Evolutionary conservation across 1,140 invertebrate species (phyloP).

Genomic region (Drosophila serrata): DNA sequence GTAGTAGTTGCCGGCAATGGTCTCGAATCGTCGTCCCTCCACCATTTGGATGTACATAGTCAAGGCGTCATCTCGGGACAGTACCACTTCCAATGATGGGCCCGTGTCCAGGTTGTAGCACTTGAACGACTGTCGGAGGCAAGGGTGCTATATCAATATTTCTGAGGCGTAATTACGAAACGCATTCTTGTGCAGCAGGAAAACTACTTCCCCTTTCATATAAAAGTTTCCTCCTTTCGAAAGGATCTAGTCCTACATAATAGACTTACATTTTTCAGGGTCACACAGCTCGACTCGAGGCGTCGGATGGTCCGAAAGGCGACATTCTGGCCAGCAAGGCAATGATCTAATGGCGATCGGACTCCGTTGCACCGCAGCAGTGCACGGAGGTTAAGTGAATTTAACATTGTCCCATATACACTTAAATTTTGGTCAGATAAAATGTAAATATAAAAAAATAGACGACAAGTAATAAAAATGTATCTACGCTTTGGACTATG

Average conservation of each 20-base stretch:
- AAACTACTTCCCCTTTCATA: neutral
- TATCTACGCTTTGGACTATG: neutral
- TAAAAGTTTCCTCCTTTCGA: neutral
- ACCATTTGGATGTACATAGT: constrained; percentile 89
- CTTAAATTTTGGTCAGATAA: neutral
- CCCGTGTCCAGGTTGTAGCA: constrained; percentile 94
- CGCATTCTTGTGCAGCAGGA: neutral
- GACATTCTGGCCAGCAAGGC: too few relatives aligned
- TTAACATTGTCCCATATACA: constrained; percentile 15
- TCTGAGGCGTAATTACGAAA: neutral
- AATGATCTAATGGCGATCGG: too few relatives aligned
- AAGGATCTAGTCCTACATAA: too few relatives aligned
- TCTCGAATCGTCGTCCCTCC: constrained; percentile 90
- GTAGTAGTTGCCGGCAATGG: constrained; percentile 90
- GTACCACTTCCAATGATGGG: constrained; percentile 88
- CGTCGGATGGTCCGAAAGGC: neutral
- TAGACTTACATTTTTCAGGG: constrained; percentile 65
- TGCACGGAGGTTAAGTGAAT: neutral
- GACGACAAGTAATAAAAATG: neutral
- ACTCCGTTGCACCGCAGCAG: neutral
- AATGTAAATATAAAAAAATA: neutral
- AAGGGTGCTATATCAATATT: neutral
- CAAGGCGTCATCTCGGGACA: constrained; percentile 89
- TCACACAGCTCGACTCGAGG: constrained; percentile 34
- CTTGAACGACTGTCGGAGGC: constrained; percentile 85